Evolutionary conservation across 2,797 vertebrate species (phyloP), one percentile per base, ranked within the genome.

Genomic region (Lateolabrax maculatus): DNA sequence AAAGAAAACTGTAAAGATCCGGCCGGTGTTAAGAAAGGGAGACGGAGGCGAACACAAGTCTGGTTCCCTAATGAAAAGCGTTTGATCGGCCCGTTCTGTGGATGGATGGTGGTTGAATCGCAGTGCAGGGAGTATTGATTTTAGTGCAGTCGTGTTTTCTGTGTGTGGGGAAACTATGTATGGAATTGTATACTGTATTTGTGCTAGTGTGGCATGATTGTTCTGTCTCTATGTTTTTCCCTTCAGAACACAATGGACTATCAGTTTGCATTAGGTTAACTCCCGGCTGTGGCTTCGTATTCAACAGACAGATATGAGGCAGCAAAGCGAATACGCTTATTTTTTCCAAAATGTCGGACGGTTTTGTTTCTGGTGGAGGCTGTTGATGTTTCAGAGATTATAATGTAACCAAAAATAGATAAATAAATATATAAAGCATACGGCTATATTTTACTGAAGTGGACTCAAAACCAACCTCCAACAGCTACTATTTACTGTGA

Each of bases 41-140:
- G 64, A 71, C 10, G 8, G 31, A 61, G 44, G 43, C 3, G 5
- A 80, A 66, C 81, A 62, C 25, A 9, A 46, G 75, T 37, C 53
- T 49, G 60, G 48, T 16, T 75, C 53, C 73, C 64, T 57, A 63
- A 73, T 60, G 65, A 52, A 65, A 58, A 84, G 78, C 27, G 3
- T 79, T 86, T 85, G 75, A 85, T 77, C 84, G 78, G 74, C 37
- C 39, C 53, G 27, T 70, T 73, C 56, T 72, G 65, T 52, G 41
- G 63, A 66, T 37, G 53, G 71, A 72, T 49, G 25, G 52, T 3
- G 13, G 56, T 63, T 75, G 80, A 65, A 77, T 34, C 73, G 46
- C 58, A 82, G 49, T 49, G 72, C 37, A 61, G 31, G 53, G 44
- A 46, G 5, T 77, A 88, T 86, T 69, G 84, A 91, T 91, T 92